Conservation (phyloP, 2,797 vertebrate species). For the Parauchenoglanis punctatus region DNA sequence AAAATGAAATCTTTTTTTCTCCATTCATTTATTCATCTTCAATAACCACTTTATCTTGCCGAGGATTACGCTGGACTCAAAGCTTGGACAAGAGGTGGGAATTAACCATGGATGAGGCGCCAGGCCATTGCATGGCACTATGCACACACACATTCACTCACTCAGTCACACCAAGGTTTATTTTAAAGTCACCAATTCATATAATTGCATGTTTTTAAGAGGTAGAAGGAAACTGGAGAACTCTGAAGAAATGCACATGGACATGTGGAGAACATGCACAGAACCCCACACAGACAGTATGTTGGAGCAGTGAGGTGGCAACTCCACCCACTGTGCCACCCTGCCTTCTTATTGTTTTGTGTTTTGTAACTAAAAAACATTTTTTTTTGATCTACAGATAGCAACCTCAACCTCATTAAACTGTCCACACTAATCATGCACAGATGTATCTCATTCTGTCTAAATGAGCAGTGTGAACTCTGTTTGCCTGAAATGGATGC, state of each 20-base stretch:
- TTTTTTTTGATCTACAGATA: slow-evolving; percentile 10
- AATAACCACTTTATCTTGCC: not conserved
- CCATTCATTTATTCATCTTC: not conserved
- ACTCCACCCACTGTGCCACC: not conserved
- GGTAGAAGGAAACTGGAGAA: not conserved
- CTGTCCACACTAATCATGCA: slow-evolving; percentile 40
- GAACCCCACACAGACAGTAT: not conserved
- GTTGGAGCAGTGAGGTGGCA: not conserved
- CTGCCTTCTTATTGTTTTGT: slow-evolving; percentile 7
- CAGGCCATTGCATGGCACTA: not conserved
- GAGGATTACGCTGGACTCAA: not conserved
- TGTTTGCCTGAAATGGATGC: slow-evolving; percentile 48
- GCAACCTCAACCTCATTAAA: slow-evolving; percentile 19
- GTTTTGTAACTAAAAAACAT: slow-evolving; percentile 24
- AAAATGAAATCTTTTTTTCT: not conserved
- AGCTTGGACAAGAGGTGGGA: not conserved
- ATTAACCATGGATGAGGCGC: not conserved
- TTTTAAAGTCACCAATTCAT: not conserved
- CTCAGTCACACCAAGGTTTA: not conserved
- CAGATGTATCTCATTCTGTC: slow-evolving; percentile 39
- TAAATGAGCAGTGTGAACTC: slow-evolving; percentile 41
- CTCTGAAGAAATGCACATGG: not conserved
- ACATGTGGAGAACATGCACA: not conserved
- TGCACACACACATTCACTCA: not conserved
- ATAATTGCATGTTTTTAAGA: slow-evolving; percentile 3